These are phyloP conservation scores for Thereva unica DNA, from an alignment of 2,888 invertebrate genomes.

Conservation along the genomic window DNA sequence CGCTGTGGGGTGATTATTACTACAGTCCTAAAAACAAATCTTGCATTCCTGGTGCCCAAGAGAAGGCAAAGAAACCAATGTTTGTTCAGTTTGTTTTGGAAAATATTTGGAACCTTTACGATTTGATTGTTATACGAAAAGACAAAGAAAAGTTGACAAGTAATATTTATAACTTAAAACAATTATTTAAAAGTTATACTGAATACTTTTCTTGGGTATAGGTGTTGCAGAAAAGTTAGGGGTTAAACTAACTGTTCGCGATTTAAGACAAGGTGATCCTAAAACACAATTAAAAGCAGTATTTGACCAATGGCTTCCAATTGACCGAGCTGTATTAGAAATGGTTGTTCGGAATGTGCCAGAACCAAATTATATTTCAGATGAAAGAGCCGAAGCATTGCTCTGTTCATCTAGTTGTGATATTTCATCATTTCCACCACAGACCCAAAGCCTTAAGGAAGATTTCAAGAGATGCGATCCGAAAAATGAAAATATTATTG, in stretches of 20 bases:
- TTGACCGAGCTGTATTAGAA: constrained; percentile 79
- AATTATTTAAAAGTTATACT: background rate
- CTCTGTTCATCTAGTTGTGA: constrained; percentile 74
- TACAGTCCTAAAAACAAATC: constrained; percentile 82
- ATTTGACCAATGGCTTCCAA: constrained; percentile 86
- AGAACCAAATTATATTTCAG: constrained; percentile 73
- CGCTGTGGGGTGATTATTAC: constrained; percentile 94
- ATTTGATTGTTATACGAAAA: constrained; percentile 74
- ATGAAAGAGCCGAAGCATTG: constrained; percentile 80
- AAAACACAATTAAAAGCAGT: constrained; percentile 79
- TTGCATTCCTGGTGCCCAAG: constrained; percentile 85
- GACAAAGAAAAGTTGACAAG: constrained; percentile 72
- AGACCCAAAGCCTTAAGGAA: constrained; percentile 72
- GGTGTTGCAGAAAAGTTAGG: constrained; percentile 73
- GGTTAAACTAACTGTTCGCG: constrained; percentile 74
- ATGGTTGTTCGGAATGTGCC: constrained; percentile 84
- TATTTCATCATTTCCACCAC: constrained; percentile 68
- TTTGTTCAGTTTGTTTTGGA: constrained; percentile 92
- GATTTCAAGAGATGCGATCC: constrained; percentile 73
- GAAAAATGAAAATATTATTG: constrained; percentile 66
- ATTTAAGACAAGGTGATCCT: constrained; percentile 77
- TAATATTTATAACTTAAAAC: constrained; percentile 1
- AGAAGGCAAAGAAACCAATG: constrained; percentile 88
- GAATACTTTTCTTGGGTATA: background rate
- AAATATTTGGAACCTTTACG: constrained; percentile 89